phyloP scores from a whole-genome alignment of 1,140 invertebrate genomes.

The Proctacanthus coquilletti region DNA sequence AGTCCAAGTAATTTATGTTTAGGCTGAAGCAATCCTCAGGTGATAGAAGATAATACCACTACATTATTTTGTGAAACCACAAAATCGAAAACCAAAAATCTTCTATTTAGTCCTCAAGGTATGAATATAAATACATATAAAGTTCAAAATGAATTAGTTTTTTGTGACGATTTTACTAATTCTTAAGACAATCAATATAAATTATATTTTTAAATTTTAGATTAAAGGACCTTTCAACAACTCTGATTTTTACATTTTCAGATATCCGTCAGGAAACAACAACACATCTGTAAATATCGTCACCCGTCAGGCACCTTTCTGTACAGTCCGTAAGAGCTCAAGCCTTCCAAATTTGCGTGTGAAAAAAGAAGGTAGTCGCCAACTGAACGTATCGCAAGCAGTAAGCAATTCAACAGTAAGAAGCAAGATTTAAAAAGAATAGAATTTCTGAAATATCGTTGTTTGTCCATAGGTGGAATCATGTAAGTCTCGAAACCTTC shows the following conservation, averaged over 20 bases:
- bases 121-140: too few species aligned
- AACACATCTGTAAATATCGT: conserved; percentile 34
- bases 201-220: too few species aligned
- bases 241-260: conserved; percentile 23
- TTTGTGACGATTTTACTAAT: too few species aligned
- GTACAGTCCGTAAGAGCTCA: conserved; percentile 44
- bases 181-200: too few species aligned
- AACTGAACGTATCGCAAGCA: conserved; percentile 30
- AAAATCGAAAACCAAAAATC: too few species aligned
- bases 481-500: conserved; percentile 21
- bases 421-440: conserved; percentile 34
- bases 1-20: too few species aligned
- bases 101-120: too few species aligned
- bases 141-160: too few species aligned
- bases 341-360: conserved; percentile 54
- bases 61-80: too few species aligned
- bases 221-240: too few species aligned
- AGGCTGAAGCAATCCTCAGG: too few species aligned
- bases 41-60: too few species aligned
- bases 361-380: conserved; percentile 9
- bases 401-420: conserved; percentile 44
- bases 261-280: conserved; percentile 65
- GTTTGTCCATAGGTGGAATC: conserved; percentile 39
- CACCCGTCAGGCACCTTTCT: conserved; percentile 20
- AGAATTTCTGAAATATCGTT: background rate